phyloP scores from a whole-genome alignment of 2,113 vertebrate species.

The Hepsetus odoe region DNA sequence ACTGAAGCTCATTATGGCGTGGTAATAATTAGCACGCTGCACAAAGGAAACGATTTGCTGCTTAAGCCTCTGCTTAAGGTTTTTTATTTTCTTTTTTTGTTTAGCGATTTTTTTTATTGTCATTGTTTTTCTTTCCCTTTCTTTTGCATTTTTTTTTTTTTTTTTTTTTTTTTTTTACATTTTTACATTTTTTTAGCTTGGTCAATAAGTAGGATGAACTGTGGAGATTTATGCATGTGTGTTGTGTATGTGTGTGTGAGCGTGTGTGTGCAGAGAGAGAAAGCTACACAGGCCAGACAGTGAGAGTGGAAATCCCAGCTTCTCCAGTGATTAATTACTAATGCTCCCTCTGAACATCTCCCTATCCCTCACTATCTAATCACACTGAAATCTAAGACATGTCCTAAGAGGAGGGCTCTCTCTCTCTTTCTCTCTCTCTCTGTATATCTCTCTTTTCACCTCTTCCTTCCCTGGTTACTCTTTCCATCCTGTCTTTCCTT shows the following conservation, averaged over 20 bases:
- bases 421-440: conserved; percentile 45
- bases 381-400: conserved; percentile 65
- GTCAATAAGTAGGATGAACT: conserved; percentile 23
- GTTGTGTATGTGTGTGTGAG: conserved; percentile 14
- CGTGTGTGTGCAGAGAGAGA: conserved; percentile 27
- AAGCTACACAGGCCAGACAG: conserved; percentile 45
- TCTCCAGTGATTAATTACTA: conserved; percentile 67
- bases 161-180: conserved; percentile 21
- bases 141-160: conserved; percentile 35
- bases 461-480: no score
- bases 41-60: conserved; percentile 58
- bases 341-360: conserved; percentile 63
- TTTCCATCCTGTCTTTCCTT: conserved; percentile 31
- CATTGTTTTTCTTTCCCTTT: conserved; percentile 37
- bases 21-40: conserved; percentile 60
- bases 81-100: conserved; percentile 31
- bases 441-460: conserved; percentile 10
- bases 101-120: conserved; percentile 1
- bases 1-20: conserved; percentile 55
- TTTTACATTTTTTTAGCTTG: conserved; percentile 26
- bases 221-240: conserved; percentile 1
- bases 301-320: conserved; percentile 63
- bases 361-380: conserved; percentile 65
- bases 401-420: conserved; percentile 56
- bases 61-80: conserved; percentile 52